phyloP scores from a whole-genome alignment of 2,797 vertebrate species.

The Gymnodraco acuticeps region DNA sequence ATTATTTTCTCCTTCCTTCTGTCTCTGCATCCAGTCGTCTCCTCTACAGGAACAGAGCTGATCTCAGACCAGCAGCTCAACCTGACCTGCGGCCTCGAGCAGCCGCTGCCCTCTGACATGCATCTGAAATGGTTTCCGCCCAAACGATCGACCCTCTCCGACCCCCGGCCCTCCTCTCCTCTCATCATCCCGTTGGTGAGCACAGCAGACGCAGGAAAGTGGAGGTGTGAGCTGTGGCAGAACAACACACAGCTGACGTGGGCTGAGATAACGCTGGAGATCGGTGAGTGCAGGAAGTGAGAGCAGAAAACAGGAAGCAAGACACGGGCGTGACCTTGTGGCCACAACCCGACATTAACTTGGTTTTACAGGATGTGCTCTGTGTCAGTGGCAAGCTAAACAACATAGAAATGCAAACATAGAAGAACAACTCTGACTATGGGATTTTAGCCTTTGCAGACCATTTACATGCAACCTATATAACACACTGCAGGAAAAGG shows the following conservation, averaged over 20 bases:
- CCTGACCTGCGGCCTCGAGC: slow-evolving; percentile 73
- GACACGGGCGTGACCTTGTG: slow-evolving; percentile 51
- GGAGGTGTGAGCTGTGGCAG: slow-evolving; percentile 74
- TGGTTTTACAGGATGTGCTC: slow-evolving; percentile 5
- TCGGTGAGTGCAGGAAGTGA: slow-evolving; percentile 79
- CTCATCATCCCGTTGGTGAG: slow-evolving; percentile 52
- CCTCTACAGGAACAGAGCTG: slow-evolving; percentile 31
- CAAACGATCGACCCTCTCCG: fast-evolving
- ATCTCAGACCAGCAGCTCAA: slow-evolving; percentile 71
- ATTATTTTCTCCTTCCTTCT: background rate
- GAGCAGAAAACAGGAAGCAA: slow-evolving; percentile 60
- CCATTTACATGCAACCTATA: too few species aligned
- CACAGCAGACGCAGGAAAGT: slow-evolving; percentile 52
- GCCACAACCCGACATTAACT: slow-evolving; percentile 24
- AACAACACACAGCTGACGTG: slow-evolving; percentile 6
- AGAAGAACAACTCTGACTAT: too few species aligned
- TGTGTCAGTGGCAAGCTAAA: background rate
- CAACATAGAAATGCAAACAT: too few species aligned
- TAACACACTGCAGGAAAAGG: too few species aligned
- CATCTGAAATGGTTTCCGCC: slow-evolving; percentile 67
- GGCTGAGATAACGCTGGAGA: slow-evolving; percentile 62
- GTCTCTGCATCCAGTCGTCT: slow-evolving; percentile 52
- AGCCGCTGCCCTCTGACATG: slow-evolving; percentile 27
- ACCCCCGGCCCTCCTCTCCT: fast-evolving
- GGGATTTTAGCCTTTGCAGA: too few species aligned